These are phyloP conservation scores for Syngnathus rostellatus DNA, from an alignment of 2,797 vertebrate genomes.

Conservation along the genomic window DNA sequence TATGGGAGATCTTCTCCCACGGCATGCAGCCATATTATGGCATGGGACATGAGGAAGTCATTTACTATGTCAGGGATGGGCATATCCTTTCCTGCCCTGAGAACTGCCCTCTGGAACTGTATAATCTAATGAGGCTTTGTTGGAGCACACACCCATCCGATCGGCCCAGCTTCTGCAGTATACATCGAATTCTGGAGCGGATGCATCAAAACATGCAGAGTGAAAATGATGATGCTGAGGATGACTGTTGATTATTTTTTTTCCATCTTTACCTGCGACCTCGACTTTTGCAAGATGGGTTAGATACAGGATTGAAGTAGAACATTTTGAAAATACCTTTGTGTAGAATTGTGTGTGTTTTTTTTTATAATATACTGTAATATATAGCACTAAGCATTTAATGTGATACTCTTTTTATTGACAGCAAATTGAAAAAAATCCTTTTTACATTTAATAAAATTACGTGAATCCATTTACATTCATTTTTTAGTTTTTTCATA, in stretches of 20 bases:
- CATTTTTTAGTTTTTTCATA: not conserved
- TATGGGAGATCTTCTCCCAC: conserved; percentile 97
- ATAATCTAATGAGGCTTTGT: conserved; percentile 95
- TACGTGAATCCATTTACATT: not conserved
- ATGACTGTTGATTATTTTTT: conserved; percentile 28
- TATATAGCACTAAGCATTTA: not conserved
- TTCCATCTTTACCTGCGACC: not conserved
- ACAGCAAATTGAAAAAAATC: too few species aligned
- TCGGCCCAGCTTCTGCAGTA: conserved; percentile 85
- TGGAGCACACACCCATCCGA: conserved; percentile 87
- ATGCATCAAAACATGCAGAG: conserved; percentile 72
- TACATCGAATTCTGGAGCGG: conserved; percentile 88
- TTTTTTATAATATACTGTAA: not conserved
- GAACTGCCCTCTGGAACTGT: conserved; percentile 87
- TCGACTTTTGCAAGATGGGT: too few species aligned
- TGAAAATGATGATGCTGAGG: conserved; percentile 42
- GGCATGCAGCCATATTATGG: conserved; percentile 98
- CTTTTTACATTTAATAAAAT: not conserved
- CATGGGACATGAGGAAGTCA: conserved; percentile 97
- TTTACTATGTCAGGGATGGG: conserved; percentile 93
- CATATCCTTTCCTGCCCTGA: conserved; percentile 86
- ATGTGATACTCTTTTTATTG: not conserved
- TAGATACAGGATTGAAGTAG: too few species aligned
- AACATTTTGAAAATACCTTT: not conserved
- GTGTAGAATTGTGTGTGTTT: not conserved